phyloP scores from a whole-genome alignment of 2,113 vertebrate genomes.

The Paramisgurnus dabryanus region DNA sequence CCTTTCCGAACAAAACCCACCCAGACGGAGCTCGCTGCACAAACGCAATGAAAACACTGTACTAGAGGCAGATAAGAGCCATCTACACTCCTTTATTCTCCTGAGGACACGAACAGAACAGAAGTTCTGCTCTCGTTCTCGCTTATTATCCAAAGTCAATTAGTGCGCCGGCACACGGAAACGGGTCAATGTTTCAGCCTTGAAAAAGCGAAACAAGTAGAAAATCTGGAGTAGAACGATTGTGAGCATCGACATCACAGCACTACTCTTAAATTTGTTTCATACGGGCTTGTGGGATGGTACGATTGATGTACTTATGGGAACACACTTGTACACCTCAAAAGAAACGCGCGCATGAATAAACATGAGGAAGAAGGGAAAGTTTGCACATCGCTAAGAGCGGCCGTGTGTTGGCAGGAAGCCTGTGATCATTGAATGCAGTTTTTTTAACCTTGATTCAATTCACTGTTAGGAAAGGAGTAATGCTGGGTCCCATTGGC shows the following conservation, averaged over 20 bases:
- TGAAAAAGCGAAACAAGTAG: conserved; percentile 39
- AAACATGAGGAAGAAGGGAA: background rate
- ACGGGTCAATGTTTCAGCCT: conserved; percentile 57
- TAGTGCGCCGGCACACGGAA: conserved; percentile 56
- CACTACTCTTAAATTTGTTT: background rate
- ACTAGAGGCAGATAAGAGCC: conserved; percentile 12
- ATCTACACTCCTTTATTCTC: conserved; percentile 17
- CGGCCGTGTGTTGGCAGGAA: background rate
- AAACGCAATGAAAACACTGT: conserved; percentile 5
- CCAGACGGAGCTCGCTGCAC: background rate
- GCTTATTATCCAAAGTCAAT: conserved; percentile 65
- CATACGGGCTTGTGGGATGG: background rate
- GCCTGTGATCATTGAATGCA: too few species aligned
- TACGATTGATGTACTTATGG: background rate
- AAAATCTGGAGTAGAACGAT: conserved; percentile 12
- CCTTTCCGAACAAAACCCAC: background rate
- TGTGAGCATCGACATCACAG: background rate
- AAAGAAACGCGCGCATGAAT: background rate
- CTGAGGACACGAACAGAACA: conserved; percentile 44
- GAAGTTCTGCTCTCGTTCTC: conserved; percentile 56
- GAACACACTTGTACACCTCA: background rate
- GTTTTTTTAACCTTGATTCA: too few species aligned
- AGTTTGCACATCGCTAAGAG: background rate
- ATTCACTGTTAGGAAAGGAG: too few species aligned
- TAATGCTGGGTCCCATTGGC: too few species aligned